phyloP scores from a whole-genome alignment of 1,140 invertebrate genomes.

The Drosophila neocordata region DNA sequence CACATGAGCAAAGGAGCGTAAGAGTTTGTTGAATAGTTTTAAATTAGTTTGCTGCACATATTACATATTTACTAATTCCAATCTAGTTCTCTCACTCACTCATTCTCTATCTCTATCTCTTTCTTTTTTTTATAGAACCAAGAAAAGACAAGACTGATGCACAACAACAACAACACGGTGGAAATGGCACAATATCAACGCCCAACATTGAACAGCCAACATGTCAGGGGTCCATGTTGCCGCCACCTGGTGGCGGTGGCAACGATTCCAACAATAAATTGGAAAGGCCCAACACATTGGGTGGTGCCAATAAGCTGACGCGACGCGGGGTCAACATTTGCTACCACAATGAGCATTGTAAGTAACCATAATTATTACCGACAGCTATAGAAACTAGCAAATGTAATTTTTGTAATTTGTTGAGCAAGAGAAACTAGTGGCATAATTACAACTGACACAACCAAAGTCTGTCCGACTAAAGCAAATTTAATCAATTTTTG shows the following conservation, averaged over 20 bases:
- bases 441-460: too few relatives aligned
- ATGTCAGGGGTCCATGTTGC: conserved; percentile 83
- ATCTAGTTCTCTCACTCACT: conserved; percentile 42
- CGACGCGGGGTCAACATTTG: conserved; percentile 86
- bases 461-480: too few relatives aligned
- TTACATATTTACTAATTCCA: conserved; percentile 22
- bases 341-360: conserved; percentile 89
- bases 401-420: not conserved
- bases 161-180: conserved; percentile 84
- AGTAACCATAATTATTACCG: conserved; percentile 68
- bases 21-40: conserved; percentile 32
- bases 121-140: conserved; percentile 88
- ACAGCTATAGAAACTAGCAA: not conserved
- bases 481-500: too few relatives aligned
- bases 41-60: conserved; percentile 59
- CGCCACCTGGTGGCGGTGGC: conserved; percentile 80
- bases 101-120: conserved; percentile 31
- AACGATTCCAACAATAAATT: conserved; percentile 84
- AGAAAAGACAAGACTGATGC: conserved; percentile 95
- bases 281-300: conserved; percentile 89
- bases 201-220: conserved; percentile 85
- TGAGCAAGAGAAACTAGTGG: not conserved
- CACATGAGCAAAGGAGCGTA: conserved; percentile 21
- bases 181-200: conserved; percentile 86
- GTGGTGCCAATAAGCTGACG: conserved; percentile 88